These are phyloP conservation scores for Steinernema khuongi DNA, from an alignment of 1,140 invertebrate species.

Conservation along the genomic window DNA sequence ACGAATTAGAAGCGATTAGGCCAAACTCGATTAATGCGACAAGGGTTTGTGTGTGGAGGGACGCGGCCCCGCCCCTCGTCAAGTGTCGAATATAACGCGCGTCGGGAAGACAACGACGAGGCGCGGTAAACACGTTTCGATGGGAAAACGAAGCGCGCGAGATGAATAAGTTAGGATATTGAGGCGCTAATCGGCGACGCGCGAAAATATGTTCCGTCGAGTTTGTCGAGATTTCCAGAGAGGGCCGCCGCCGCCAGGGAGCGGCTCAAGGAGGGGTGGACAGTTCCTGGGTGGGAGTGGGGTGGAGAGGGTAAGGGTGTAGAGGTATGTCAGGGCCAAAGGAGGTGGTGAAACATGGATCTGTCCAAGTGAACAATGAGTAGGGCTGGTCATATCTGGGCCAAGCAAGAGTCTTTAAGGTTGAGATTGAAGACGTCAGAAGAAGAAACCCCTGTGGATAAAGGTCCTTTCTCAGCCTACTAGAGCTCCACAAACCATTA, in stretches of 20 bases:
- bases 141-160: background rate
- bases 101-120: background rate
- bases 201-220: background rate
- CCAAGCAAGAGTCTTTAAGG: no score
- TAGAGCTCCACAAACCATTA: no score
- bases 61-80: background rate
- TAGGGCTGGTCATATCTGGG: no score
- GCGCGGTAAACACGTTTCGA: conserved; percentile 9
- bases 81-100: conserved; percentile 12
- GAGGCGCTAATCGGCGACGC: background rate
- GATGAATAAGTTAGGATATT: conserved; percentile 17
- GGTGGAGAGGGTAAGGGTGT: background rate
- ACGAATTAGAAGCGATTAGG: conserved; percentile 12
- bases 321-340: no score
- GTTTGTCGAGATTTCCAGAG: background rate
- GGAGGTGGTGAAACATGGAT: no score
- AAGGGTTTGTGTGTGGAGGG: background rate
- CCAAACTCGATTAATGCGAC: conserved; percentile 9
- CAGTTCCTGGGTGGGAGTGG: background rate
- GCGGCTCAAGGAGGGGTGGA: background rate
- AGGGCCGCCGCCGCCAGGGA: background rate
- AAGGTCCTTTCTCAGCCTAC: no score
- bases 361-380: no score
- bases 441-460: no score
- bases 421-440: no score